A percentile compares a stretch with the other conserved stretches of the same genome.
Conservation (phyloP, 1,140 invertebrate genomes). For the Diploscapter pachys region DNA sequence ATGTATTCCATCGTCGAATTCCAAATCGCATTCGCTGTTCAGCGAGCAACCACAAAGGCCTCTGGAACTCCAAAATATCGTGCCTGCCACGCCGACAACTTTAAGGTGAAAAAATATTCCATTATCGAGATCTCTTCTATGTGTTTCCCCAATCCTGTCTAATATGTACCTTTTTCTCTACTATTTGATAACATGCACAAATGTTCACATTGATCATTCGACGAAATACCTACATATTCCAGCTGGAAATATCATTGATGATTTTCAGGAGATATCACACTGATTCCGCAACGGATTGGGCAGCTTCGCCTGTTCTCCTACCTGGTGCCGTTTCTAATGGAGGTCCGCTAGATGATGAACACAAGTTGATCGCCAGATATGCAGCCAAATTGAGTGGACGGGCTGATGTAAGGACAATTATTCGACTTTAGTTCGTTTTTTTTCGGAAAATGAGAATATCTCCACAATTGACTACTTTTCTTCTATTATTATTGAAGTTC, state of each 20-base stretch:
- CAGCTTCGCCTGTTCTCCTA: constrained; percentile 55
- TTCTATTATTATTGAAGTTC: constrained; percentile 60
- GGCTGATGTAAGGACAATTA: constrained; percentile 68
- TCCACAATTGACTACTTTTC: constrained; percentile 9
- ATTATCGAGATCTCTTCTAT: not conserved
- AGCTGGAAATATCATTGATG: no score
- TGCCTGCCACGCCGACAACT: constrained; percentile 63
- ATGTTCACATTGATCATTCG: no score
- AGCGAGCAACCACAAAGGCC: constrained; percentile 88
- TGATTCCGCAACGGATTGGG: constrained; percentile 60
- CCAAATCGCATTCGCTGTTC: constrained; percentile 76
- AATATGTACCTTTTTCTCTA: no score
- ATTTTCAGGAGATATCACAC: constrained; percentile 51
- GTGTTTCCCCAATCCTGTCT: not conserved
- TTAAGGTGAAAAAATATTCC: not conserved
- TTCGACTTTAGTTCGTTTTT: constrained; percentile 32
- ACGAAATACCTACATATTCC: no score
- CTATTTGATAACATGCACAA: no score
- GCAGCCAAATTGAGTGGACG: constrained; percentile 82
- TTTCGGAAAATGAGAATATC: constrained; percentile 62
- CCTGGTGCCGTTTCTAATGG: constrained; percentile 57
- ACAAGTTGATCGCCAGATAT: constrained; percentile 89
- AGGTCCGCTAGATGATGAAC: constrained; percentile 78
- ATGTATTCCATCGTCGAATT: constrained; percentile 83
- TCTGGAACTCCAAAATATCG: constrained; percentile 88